These are phyloP conservation scores for Timandra comae DNA, from an alignment of 2,888 invertebrate species.

Conservation along the genomic window DNA sequence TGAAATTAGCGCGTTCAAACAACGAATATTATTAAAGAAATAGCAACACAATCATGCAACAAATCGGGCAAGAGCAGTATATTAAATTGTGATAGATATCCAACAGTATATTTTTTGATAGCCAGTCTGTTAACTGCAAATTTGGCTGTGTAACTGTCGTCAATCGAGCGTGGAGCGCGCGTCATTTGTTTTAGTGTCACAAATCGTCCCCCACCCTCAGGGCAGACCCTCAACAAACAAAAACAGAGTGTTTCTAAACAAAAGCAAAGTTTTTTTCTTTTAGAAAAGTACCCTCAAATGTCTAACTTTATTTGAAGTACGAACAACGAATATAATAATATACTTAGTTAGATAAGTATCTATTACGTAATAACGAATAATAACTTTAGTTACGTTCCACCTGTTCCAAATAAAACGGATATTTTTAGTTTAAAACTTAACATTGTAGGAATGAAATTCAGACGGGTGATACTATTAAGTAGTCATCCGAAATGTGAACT, in stretches of 20 bases:
- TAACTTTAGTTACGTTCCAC: too few relatives aligned
- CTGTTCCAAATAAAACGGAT: too few relatives aligned
- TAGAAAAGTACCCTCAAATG: constrained; percentile 2
- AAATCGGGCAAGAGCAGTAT: too few relatives aligned
- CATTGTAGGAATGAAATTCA: constrained; percentile 7
- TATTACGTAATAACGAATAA: too few relatives aligned
- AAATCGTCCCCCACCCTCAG: constrained; percentile 42
- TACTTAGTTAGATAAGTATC: too few relatives aligned
- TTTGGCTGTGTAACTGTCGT: constrained; percentile 31
- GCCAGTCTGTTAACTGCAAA: constrained; percentile 24
- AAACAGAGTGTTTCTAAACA: constrained; percentile 60
- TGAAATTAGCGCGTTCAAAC: too few relatives aligned
- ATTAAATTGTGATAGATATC: too few relatives aligned
- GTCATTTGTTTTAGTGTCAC: constrained; percentile 63
- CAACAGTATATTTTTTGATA: constrained; percentile 2
- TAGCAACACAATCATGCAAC: too few relatives aligned
- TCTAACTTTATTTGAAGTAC: constrained; percentile 1
- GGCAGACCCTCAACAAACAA: constrained; percentile 45
- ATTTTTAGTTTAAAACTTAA: constrained; percentile 1
- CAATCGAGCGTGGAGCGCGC: constrained; percentile 48
- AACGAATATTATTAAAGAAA: too few relatives aligned
- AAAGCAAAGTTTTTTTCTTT: constrained; percentile 21
- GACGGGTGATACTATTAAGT: constrained; percentile 13
- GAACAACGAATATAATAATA: too few relatives aligned
- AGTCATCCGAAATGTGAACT: constrained; percentile 24